Base-by-base conservation (phyloP, 2,888 invertebrate genomes). In the Stomorhina lunata region DNA sequence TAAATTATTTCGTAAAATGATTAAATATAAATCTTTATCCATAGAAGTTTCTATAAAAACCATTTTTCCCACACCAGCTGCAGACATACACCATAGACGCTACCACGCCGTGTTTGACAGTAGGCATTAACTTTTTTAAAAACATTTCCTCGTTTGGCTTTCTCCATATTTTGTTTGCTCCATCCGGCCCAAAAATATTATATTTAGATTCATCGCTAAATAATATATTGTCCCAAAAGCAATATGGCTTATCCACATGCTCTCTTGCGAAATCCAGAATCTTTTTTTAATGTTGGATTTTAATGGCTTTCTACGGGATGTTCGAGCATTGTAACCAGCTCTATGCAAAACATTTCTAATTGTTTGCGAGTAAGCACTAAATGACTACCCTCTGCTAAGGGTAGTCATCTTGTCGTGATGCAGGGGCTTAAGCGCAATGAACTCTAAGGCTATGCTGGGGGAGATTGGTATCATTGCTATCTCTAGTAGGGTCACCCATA, bases 171-270 rank as follows among this genome's bases (percentile, higher is more conserved):
- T 32, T 65, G 12, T 66, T 66, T 12, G 32, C 45, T 17, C 61
- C 43, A 25, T 65, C 48, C 25, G 43, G 32, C 32, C 65, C 65
- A 65, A 65, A 65, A 15, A 43, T 45, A 65, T 48, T 48, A 45
- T 45, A 65, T 65, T 65, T 65, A 3, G 32, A 65, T 10, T 45
- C 45, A 48, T 48, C 65, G 9, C 50, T 48, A 12, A 66, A 66
- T 34, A 66, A 50, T n/a, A 66, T 32, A 20, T 34, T 50, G 20
- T 66, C 29, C 50, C 48, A 66, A 22, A 66, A 50, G 7, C 32
- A 66, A 50, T 50, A 34, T 66, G 20, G 37, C 34, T 48, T 66
- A 50, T 50, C 10, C 6, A 34, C 22, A 50, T 66, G 34, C 50
- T 50, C 32, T n/a, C 20, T 57, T 15, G 57, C 20, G 7, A 34